Evolutionary conservation across 2,797 vertebrate genomes (phyloP).

Genomic region (Kryptolebias ocellatus): DNA sequence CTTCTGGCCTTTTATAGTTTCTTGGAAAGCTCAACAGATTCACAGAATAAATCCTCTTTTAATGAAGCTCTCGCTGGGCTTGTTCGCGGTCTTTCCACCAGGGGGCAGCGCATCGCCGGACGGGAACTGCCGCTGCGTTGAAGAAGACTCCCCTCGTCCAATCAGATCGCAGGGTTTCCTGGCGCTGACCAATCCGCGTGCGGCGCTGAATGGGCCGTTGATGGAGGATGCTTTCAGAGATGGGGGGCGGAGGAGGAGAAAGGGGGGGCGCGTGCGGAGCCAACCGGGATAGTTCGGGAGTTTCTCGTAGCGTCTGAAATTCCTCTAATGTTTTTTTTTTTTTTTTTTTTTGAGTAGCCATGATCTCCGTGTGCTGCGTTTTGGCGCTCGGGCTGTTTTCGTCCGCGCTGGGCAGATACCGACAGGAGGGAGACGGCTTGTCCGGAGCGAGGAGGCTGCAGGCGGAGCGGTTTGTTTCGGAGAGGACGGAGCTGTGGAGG

Average conservation of each 20-base stretch:
- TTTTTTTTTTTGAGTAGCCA: constrained; percentile 42
- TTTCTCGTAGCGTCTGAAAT: constrained; percentile 34
- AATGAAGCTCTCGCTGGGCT: neutral
- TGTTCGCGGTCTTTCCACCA: constrained; percentile 41
- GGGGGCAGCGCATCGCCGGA: constrained; percentile 24
- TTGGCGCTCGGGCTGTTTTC: constrained; percentile 56
- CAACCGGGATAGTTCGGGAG: constrained; percentile 30
- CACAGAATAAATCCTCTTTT: constrained; percentile 16
- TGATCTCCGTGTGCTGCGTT: constrained; percentile 55
- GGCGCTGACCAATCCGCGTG: constrained; percentile 55
- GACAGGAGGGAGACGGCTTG: constrained; percentile 10
- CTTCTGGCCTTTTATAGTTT: constrained; percentile 17
- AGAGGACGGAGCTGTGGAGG: constrained; percentile 29
- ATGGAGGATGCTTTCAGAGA: constrained; percentile 51
- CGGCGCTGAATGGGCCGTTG: constrained; percentile 56
- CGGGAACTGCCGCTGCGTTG: neutral
- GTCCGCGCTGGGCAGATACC: constrained; percentile 40
- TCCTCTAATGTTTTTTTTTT: neutral
- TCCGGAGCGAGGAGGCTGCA: constrained; percentile 37
- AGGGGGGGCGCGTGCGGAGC: constrained; percentile 30
- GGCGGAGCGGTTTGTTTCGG: constrained; percentile 26
- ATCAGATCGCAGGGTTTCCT: constrained; percentile 58
- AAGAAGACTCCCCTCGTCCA: constrained; percentile 56
- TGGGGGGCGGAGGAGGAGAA: constrained; percentile 22
- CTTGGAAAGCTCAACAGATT: constrained; percentile 30